A percentile compares a stretch with the other conserved stretches of the same genome.
Conservation (phyloP, 2,888 invertebrate species). For the Bursaphelenchus okinawaensis region DNA sequence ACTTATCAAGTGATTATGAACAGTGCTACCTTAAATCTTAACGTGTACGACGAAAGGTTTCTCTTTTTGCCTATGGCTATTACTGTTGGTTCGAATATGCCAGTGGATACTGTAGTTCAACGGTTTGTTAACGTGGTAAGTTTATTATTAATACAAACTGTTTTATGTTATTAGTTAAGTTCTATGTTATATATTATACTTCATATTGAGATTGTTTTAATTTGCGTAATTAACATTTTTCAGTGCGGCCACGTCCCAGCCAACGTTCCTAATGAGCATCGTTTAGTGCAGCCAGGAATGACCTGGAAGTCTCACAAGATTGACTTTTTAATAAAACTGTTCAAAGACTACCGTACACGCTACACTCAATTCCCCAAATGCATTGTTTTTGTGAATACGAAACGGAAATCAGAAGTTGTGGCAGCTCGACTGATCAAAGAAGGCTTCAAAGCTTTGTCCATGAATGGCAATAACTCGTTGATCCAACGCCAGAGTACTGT, state of each 20-base stretch:
- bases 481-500: slow-evolving; percentile 94
- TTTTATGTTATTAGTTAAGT: not conserved
- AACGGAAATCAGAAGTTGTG: slow-evolving; percentile 92
- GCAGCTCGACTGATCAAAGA: slow-evolving; percentile 77
- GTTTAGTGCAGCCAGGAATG: not conserved
- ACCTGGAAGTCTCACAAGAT: not conserved
- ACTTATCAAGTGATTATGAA: not conserved
- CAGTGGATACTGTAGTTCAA: not conserved
- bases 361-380: not conserved
- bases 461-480: slow-evolving; percentile 95
- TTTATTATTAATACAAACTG: too few species aligned
- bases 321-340: not conserved
- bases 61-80: not conserved
- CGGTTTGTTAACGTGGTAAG: not conserved
- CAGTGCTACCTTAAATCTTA: not conserved
- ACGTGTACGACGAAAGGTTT: not conserved
- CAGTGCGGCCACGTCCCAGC: too few species aligned
- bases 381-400: slow-evolving; percentile 95
- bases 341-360: not conserved
- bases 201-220: too few species aligned
- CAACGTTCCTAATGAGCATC: not conserved
- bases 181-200: not conserved
- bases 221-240: too few species aligned
- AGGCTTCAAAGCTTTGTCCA: slow-evolving; percentile 92
- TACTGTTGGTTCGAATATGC: not conserved